Base-by-base conservation (phyloP, 2,113 vertebrate genomes). In the Cygnus buccinator region DNA sequence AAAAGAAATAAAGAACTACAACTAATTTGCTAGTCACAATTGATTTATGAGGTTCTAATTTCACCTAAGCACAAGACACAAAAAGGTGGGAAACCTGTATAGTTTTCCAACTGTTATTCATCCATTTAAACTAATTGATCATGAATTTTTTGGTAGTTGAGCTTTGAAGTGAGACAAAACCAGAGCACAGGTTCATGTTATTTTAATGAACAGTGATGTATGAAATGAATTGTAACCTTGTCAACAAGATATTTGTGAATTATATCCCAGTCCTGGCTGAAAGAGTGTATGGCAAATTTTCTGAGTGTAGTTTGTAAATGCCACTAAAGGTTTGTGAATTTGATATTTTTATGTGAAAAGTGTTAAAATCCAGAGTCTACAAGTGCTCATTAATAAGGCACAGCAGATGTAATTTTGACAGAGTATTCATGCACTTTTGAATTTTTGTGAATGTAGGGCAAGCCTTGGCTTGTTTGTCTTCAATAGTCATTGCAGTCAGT, bases 191-290 rank as follows among this genome's bases (percentile, higher is more conserved):
- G 61, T 97, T 92, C 75, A 72, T 94, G 96, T 95, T 97, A 93
- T 96, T 97, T 97, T 97, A 97, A 97, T 97, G 95, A 98, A 98
- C 87, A 96, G 55, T 96, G 95, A 96, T 97, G 81, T 96, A 91
- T 98, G 93, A 98, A 97, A 97, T 0, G 2, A 97, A 97, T 97
- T 96, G 95, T 96, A 96, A 31, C 84, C 86, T 95, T 97, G 92
- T 98, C 95, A 97, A 97, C 85, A 98, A 96, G 95, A 94, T 95
- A 97, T 97, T 79, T 94, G 87, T 94, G 93, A 97, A 95, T 97
- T 97, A 97, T 92, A 84, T 80, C 25, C 50, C 71, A 84, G 88
- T 86, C n/a, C 22, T 92, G 65, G 78, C 91, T 96, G 93, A 96
- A 79, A 90, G 50, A 82, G 70, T 19, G 33, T 55, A 63, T 63